A percentile compares a stretch with the other conserved stretches of the same genome.
Conservation (phyloP, 2,113 vertebrate species). For the Gila orcuttii region DNA sequence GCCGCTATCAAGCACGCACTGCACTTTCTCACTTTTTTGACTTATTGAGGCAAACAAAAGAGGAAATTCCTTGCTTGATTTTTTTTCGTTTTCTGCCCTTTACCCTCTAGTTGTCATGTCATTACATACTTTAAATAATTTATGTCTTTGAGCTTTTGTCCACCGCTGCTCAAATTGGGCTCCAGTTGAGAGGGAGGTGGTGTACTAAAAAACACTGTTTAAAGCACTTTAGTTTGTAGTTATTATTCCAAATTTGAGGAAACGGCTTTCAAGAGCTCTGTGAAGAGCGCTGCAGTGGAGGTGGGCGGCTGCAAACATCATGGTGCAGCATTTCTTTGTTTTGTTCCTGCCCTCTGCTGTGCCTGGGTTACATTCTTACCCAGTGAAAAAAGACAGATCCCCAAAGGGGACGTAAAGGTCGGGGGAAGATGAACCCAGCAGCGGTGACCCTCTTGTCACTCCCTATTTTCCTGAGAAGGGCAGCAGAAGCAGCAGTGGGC, state of each 20-base stretch:
- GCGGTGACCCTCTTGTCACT: constrained; percentile 62
- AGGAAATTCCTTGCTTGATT: neutral
- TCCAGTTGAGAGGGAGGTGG: neutral
- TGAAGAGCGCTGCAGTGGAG: neutral
- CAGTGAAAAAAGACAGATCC: constrained; percentile 43
- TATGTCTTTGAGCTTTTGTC: neutral
- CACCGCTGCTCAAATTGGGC: constrained; percentile 26
- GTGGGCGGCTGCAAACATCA: constrained; percentile 14
- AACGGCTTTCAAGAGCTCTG: constrained; percentile 16
- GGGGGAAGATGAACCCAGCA: constrained; percentile 40
- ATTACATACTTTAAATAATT: constrained; percentile 1
- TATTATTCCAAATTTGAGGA: constrained; percentile 6
- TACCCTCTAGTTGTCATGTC: constrained; percentile 3
- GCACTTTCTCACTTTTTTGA: constrained; percentile 4
- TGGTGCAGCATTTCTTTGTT: neutral
- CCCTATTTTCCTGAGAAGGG: constrained; percentile 59
- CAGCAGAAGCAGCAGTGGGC: constrained; percentile 30
- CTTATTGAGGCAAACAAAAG: neutral
- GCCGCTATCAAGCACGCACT: constrained; percentile 62
- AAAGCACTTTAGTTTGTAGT: constrained; percentile 14
- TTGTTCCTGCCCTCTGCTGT: constrained; percentile 29
- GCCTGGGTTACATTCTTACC: constrained; percentile 45
- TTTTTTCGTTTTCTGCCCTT: neutral
- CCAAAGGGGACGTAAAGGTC: constrained; percentile 30
- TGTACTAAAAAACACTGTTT: constrained; percentile 9